Base-by-base conservation (phyloP, 2,888 invertebrate species). In the Dexiosoma caninum region DNA sequence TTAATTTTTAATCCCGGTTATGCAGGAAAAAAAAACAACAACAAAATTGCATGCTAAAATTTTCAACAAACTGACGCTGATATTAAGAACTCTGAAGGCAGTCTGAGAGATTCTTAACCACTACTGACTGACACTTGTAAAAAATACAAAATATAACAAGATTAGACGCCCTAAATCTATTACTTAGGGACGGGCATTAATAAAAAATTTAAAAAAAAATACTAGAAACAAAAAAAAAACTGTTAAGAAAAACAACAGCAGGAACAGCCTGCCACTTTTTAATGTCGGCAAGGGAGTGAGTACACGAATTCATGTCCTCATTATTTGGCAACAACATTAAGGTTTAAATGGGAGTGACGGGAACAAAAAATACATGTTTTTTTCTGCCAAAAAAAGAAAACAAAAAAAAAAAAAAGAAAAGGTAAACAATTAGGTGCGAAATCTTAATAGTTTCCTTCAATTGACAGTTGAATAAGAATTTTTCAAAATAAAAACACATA, bases 201-300 rank as follows among this genome's bases (percentile, higher is more conserved):
- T 27, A 16, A 21, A 14, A 35, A 2, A n/a, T n/a, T n/a, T n/a
- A n/a, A 14, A 8, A 40, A 2, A 42, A 3, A n/a, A n/a, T n/a
- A n/a, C n/a, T n/a, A n/a, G n/a, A n/a, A n/a, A n/a, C n/a, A n/a
- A 40, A 21, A 44, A 42, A 32, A 51, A 57, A 78, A 62, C 70
- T 80, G 75, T 71, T 70, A 70, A 75, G 66, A 30, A 66, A 80
- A 80, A 66, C 77, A 81, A 72, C 80, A 81, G 77, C 80, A 72
- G 80, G 67, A 66, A 27, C 60, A 53, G 51, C 53, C 80, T 42
- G 10, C n/a, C n/a, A 2, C 46, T 27, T 23, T 35, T 5, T 16
- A 72, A 14, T 23, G 32, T 57, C 12, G 23, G 2, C 14, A 49
- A 49, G 40, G 35, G 19, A 30, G 37, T 74, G 16, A 12, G n/a